Conservation (phyloP, 2,797 vertebrate species). For the Decapterus maruadsi region DNA sequence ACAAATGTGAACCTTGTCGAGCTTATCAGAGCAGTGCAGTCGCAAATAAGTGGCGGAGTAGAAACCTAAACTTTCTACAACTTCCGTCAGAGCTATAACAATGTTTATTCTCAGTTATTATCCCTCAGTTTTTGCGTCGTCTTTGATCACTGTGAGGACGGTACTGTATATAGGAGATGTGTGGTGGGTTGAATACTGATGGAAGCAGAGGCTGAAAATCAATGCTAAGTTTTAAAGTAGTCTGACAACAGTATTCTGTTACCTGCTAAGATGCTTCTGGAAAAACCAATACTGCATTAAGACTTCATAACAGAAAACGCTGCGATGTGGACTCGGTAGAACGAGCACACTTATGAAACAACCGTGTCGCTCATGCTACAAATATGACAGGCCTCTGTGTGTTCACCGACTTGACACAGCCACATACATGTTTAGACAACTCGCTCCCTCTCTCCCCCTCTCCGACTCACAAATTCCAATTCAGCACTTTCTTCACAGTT, state of each 20-base stretch:
- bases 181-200: background rate
- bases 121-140: background rate
- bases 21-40: constrained; percentile 30
- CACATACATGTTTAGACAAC: constrained; percentile 60
- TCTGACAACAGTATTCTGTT: background rate
- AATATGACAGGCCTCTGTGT: constrained; percentile 58
- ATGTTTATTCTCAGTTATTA: background rate
- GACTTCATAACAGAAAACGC: background rate
- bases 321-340: background rate
- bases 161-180: background rate
- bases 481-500: constrained; percentile 37
- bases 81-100: background rate
- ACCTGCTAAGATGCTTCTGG: background rate
- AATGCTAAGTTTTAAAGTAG: background rate
- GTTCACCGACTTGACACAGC: constrained; percentile 37
- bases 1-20: constrained; percentile 37
- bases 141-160: background rate
- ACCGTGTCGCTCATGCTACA: constrained; percentile 50
- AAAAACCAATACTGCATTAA: background rate
- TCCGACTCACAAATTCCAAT: constrained; percentile 38
- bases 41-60: constrained; percentile 12
- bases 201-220: background rate
- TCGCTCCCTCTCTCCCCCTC: background rate
- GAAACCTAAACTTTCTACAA: background rate
- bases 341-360: constrained; percentile 34